Percentiles rank a stretch among this genome's conserved stretches.
Evolutionary conservation across 2,797 vertebrate genomes (phyloP).

Genomic region (Valencia hispanica): DNA sequence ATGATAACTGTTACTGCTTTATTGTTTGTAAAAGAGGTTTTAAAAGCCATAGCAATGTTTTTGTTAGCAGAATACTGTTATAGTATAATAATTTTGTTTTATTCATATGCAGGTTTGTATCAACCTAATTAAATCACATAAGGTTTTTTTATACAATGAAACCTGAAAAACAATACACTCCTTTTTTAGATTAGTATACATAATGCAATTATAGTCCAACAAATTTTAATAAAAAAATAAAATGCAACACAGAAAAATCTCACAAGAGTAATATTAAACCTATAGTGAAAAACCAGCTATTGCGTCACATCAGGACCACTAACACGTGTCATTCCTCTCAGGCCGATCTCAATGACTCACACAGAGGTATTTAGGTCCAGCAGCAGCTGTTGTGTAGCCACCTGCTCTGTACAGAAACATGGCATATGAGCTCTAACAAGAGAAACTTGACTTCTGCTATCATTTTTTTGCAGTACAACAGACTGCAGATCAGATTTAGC

Average conservation of each 20-base stretch:
- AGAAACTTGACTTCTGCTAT: neutral
- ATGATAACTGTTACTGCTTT: too few species aligned
- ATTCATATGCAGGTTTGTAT: too few species aligned
- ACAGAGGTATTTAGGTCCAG: slow-evolving; percentile 36
- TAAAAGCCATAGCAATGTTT: too few species aligned
- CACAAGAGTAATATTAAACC: neutral
- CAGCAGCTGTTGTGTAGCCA: slow-evolving; percentile 32
- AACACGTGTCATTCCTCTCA: slow-evolving; percentile 16
- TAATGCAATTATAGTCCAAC: neutral
- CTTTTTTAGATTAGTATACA: neutral
- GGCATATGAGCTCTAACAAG: slow-evolving; percentile 13
- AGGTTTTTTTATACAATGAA: too few species aligned
- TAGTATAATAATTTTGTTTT: too few species aligned
- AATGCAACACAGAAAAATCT: neutral
- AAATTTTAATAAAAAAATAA: neutral
- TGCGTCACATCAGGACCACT: neutral
- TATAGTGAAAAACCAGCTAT: neutral
- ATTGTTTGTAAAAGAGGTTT: too few species aligned
- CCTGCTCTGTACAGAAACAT: slow-evolving; percentile 17
- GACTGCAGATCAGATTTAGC: too few species aligned
- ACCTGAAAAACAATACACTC: neutral
- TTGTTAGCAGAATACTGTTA: too few species aligned
- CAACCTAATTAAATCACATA: too few species aligned
- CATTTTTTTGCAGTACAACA: too few species aligned
- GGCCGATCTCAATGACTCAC: slow-evolving; percentile 22